Evolutionary conservation across 2,888 invertebrate species (phyloP).

Genomic region (Lymantria monacha): DNA sequence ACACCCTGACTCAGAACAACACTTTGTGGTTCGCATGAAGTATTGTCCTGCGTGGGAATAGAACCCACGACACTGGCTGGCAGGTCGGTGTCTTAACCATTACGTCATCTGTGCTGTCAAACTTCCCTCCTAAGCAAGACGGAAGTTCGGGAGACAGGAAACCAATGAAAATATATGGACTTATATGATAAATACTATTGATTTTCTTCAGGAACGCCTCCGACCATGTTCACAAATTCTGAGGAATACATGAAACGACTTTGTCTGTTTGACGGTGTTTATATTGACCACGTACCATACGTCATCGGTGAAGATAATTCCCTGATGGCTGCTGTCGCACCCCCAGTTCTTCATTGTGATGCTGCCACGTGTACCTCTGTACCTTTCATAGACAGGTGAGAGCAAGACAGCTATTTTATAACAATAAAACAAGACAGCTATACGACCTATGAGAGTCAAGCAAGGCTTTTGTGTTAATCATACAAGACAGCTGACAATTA

Average conservation of each 20-base stretch:
- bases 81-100: no score
- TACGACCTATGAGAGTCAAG: neutral
- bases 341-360: slow-evolving; percentile 73
- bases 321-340: slow-evolving; percentile 70
- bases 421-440: neutral
- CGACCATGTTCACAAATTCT: slow-evolving; percentile 64
- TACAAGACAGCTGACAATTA: no score
- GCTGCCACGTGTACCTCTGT: slow-evolving; percentile 75
- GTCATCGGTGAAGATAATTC: slow-evolving; percentile 72
- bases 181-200: neutral
- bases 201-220: slow-evolving; percentile 56
- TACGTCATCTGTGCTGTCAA: no score
- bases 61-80: no score
- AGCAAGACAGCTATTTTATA: neutral
- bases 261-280: slow-evolving; percentile 72
- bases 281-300: slow-evolving; percentile 72
- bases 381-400: slow-evolving; percentile 70
- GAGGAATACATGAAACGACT: slow-evolving; percentile 75
- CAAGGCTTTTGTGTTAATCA: no score
- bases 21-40: no score
- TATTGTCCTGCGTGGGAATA: no score
- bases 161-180: no score
- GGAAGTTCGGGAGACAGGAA: no score
- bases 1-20: no score
- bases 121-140: no score